Conservation (phyloP, 2,888 invertebrate genomes). For the Eucriotettix oculatus region DNA sequence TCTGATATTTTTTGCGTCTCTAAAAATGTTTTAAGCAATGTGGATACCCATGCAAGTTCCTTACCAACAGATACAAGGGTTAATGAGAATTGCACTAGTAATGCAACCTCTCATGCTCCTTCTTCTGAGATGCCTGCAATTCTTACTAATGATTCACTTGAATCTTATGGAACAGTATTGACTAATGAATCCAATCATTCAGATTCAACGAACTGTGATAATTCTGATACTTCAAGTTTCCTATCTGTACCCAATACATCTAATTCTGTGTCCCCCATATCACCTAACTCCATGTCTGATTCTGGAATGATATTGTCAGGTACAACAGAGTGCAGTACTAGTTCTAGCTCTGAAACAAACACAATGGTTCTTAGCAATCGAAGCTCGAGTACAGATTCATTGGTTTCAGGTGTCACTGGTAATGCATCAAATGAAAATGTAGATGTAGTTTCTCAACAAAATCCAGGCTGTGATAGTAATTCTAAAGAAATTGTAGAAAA, state of each 20-base stretch:
- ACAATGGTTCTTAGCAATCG: constrained; percentile 7
- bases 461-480: not conserved
- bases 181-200: not conserved
- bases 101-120: not conserved
- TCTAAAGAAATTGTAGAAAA: not conserved
- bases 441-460: not conserved
- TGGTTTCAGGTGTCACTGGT: constrained; percentile 1
- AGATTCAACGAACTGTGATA: not conserved
- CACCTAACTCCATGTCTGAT: constrained; percentile 11
- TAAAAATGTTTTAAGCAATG: not conserved
- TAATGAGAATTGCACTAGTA: too few species aligned
- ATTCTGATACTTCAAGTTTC: not conserved
- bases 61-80: not conserved
- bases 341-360: constrained; percentile 9
- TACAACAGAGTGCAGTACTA: constrained; percentile 6
- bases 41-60: not conserved
- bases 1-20: too few species aligned
- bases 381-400: constrained; percentile 9
- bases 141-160: not conserved
- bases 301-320: constrained; percentile 8
- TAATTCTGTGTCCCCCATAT: constrained; percentile 8
- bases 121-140: constrained; percentile 7
- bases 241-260: constrained; percentile 6
- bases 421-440: not conserved
- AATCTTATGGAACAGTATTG: not conserved